Percentiles rank a stretch among this genome's conserved stretches.
Conservation (phyloP, 2,113 vertebrate species). For the Silurus glanis region DNA sequence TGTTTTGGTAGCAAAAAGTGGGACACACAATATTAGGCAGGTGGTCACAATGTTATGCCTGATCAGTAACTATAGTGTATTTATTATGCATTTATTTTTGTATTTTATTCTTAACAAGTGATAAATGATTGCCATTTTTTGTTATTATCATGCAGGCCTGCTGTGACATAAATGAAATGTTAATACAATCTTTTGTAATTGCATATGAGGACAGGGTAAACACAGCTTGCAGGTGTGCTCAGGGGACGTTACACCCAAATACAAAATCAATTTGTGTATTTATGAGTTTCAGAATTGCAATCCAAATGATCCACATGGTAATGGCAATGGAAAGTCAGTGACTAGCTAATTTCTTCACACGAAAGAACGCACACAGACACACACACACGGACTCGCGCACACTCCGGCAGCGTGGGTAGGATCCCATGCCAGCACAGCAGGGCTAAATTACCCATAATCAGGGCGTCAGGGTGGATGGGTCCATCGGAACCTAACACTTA, state of each 20-base stretch:
- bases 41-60: no score
- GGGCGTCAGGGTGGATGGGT: slow-evolving; percentile 57
- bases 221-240: slow-evolving; percentile 33
- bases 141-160: background rate
- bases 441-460: slow-evolving; percentile 60
- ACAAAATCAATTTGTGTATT: slow-evolving; percentile 39
- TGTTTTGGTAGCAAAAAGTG: no score
- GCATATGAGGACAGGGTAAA: slow-evolving; percentile 19
- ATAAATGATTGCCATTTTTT: background rate
- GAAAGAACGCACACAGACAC: slow-evolving; percentile 27
- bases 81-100: background rate
- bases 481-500: slow-evolving; percentile 57
- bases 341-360: slow-evolving; percentile 37
- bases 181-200: slow-evolving; percentile 34
- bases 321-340: slow-evolving; percentile 34
- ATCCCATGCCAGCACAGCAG: slow-evolving; percentile 53
- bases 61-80: no score
- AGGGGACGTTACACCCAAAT: slow-evolving; percentile 31
- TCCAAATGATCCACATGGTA: slow-evolving; percentile 39
- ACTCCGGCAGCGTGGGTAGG: slow-evolving; percentile 50
- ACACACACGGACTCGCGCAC: slow-evolving; percentile 29
- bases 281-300: slow-evolving; percentile 47
- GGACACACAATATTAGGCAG: no score
- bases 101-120: no score
- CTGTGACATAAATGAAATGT: slow-evolving; percentile 17